Conservation (phyloP, 2,113 vertebrate species). For the Cyphomyrus plagiostoma region DNA sequence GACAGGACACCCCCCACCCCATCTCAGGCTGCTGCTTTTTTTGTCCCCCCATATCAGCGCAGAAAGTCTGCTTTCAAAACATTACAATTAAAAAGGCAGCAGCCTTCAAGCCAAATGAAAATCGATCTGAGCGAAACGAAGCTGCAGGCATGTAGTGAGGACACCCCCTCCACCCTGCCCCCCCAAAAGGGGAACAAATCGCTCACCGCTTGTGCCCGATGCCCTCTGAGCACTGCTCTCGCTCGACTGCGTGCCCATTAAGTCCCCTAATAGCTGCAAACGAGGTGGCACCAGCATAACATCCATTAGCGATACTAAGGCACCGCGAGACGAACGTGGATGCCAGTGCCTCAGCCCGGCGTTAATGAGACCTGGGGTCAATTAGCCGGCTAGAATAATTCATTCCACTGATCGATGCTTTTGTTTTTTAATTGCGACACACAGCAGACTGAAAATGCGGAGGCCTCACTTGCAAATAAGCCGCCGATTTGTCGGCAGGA, state of each 20-base stretch:
- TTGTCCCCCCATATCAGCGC: not conserved
- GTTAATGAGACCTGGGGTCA: slow-evolving; percentile 7
- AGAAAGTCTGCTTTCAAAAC: not conserved
- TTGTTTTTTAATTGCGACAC: not conserved
- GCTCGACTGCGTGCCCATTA: not conserved
- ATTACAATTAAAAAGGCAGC: not conserved
- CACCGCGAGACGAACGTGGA: not conserved
- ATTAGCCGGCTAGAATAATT: not conserved
- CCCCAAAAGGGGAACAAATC: not conserved
- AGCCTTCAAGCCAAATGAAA: not conserved
- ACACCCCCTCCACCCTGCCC: not conserved
- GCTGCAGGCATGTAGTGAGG: too few species aligned
- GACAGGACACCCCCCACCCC: not conserved
- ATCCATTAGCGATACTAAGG: not conserved
- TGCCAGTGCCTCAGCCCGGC: not conserved
- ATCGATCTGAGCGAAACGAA: not conserved
- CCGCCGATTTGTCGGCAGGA: not conserved
- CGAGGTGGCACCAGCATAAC: not conserved
- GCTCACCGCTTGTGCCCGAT: not conserved
- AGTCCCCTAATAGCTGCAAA: not conserved
- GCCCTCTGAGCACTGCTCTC: not conserved
- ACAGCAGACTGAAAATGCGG: not conserved
- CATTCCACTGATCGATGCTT: not conserved
- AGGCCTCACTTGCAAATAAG: not conserved
- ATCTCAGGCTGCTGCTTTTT: not conserved